Evolutionary conservation across 2,113 vertebrate genomes (phyloP), one percentile per base, ranked within the genome.

Genomic region (Tricholaema leucomelas): DNA sequence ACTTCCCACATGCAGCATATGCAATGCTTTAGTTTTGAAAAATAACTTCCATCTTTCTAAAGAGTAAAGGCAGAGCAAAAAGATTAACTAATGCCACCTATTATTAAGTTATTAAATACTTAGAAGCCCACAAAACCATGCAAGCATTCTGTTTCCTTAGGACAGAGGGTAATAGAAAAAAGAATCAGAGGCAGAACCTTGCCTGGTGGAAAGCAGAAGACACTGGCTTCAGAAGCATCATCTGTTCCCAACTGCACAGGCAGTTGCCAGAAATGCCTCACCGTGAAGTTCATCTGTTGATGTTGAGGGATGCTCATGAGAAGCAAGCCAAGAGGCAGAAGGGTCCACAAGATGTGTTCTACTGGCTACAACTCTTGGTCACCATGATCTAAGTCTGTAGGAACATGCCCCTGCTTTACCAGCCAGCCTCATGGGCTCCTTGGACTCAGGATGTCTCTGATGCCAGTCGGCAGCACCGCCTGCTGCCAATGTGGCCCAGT

Each of bases 1-100:
- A 95, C 95, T 95, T 96, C 96, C 95, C 84, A 96, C 93, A 94
- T 87, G 52, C 12, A 12, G 67, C 92, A 95, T 95, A 96, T 95
- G 91, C 84, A 88, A 74, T 4, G 35, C 40, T 89, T 91, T 92
- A 93, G 89, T 95, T 95, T 87, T 79, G 42, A 94, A 91, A 92
- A 85, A 84, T 40, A 78, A 85, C 54, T 88, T 87, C 42, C 75
- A 74, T 82, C 70, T 85, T 80, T 83, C 75, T 52, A 54, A 93
- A 90, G 81, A 92, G 66, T 65, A 88, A 92, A 92, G 42, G 60
- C 78, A 92, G 67, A 94, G 33, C 27, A 85, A 85, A 92, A 85
- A 90, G 36, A 89, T 33, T 23, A 85, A 91, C 89, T 82, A 91
- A 91, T 87, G 61, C 70, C 79, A 91, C 87, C 89, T 93, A 56